Conservation (phyloP, 2,888 invertebrate genomes). For the Microplitis deprimator region DNA sequence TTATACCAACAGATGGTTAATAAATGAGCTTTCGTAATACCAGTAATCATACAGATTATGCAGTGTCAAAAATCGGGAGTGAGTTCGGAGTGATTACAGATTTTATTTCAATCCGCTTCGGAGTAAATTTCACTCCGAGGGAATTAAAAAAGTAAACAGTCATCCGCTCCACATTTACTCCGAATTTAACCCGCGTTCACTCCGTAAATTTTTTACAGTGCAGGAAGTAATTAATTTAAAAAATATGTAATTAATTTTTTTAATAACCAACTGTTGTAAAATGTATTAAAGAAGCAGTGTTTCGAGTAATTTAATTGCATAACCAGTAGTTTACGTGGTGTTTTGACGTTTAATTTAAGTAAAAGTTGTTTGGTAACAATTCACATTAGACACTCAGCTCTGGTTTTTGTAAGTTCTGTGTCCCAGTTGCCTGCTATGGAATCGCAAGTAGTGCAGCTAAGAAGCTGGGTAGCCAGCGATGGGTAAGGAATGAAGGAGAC, state of each 20-base stretch:
- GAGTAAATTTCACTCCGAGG: too few species aligned
- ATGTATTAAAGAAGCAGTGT: too few species aligned
- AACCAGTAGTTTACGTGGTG: conserved; percentile 19
- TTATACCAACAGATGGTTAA: neutral
- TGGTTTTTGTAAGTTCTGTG: conserved; percentile 51
- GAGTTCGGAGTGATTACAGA: too few species aligned
- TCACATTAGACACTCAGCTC: conserved; percentile 63
- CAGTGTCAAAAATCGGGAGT: too few species aligned
- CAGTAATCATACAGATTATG: too few species aligned
- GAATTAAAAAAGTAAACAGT: too few species aligned
- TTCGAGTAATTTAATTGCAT: conserved; percentile 14
- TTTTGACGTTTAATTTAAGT: conserved; percentile 57
- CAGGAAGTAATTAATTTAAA: neutral
- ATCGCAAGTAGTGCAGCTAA: conserved; percentile 13
- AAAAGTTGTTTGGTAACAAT: conserved; percentile 59
- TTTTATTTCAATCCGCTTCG: too few species aligned
- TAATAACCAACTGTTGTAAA: too few species aligned
- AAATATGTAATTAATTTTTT: neutral
- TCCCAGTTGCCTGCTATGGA: conserved; percentile 20
- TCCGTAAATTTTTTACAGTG: neutral
- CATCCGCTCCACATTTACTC: too few species aligned
- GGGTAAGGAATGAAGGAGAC: too few species aligned
- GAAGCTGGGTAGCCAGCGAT: conserved; percentile 17
- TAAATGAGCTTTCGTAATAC: neutral
- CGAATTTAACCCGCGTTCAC: too few species aligned